These are phyloP conservation scores for Mamestra brassicae DNA, from an alignment of 2,888 invertebrate genomes.

Conservation along the genomic window DNA sequence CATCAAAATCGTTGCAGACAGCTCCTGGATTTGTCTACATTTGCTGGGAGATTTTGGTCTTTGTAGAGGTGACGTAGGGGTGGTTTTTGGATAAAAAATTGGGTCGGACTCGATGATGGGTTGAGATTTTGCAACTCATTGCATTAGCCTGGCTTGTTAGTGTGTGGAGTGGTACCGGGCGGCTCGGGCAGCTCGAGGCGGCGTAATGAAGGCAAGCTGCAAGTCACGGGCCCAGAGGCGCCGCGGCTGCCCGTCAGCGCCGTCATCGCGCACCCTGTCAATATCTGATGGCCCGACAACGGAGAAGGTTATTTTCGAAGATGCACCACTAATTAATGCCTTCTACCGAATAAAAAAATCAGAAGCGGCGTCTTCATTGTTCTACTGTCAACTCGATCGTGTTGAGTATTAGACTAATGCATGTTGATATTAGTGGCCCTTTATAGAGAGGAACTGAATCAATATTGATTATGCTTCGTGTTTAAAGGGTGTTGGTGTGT, in stretches of 20 bases:
- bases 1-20: conserved; percentile 83
- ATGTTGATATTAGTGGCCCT: conserved; percentile 64
- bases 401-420: conserved; percentile 71
- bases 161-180: conserved; percentile 71
- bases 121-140: conserved; percentile 88
- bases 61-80: conserved; percentile 67
- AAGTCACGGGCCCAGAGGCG: conserved; percentile 87
- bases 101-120: conserved; percentile 66
- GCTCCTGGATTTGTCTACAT: conserved; percentile 80
- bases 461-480: conserved; percentile 64
- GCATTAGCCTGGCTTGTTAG: conserved; percentile 91
- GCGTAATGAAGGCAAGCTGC: conserved; percentile 88
- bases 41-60: conserved; percentile 68
- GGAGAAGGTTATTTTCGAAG: conserved; percentile 88
- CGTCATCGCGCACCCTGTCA: conserved; percentile 86
- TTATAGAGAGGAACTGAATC: conserved; percentile 55
- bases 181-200: conserved; percentile 60
- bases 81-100: conserved; percentile 68
- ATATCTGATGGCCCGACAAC: conserved; percentile 87
- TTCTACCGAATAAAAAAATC: conserved; percentile 81
- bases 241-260: conserved; percentile 82
- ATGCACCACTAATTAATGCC: conserved; percentile 89
- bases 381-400: conserved; percentile 81
- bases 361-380: conserved; percentile 84
- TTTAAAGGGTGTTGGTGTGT: conserved; percentile 71